These are phyloP conservation scores for Corythornis leucogaster DNA, from an alignment of 2,797 vertebrate genomes.

Conservation along the genomic window DNA sequence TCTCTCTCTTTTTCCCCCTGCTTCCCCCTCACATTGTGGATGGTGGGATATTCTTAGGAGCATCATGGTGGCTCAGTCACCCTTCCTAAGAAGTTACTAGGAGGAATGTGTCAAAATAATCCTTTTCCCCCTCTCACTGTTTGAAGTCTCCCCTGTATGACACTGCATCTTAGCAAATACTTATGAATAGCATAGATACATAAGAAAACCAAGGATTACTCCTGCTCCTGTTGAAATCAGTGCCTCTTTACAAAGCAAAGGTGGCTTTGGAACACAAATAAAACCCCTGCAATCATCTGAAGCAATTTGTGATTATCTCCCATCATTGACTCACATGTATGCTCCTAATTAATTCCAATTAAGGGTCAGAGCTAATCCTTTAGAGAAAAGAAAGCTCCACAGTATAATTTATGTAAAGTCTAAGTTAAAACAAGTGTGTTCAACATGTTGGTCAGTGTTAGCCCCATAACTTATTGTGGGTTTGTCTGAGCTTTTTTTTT, in stretches of 20 bases:
- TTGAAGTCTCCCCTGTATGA: not conserved
- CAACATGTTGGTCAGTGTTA: not conserved
- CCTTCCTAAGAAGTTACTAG: not conserved
- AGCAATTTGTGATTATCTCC: not conserved
- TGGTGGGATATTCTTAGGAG: not conserved
- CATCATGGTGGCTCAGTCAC: not conserved
- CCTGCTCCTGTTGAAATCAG: not conserved
- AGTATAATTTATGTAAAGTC: not conserved
- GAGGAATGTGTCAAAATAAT: not conserved
- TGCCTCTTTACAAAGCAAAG: not conserved
- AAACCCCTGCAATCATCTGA: not conserved
- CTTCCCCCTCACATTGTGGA: not conserved
- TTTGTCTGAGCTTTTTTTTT: not conserved
- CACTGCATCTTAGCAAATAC: not conserved
- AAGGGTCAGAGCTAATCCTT: not conserved
- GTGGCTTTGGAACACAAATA: not conserved
- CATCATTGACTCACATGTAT: not conserved
- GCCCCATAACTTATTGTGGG: not conserved
- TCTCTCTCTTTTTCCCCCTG: not conserved
- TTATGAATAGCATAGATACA: not conserved
- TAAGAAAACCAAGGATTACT: not conserved
- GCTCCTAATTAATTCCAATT: not conserved
- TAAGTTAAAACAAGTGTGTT: not conserved
- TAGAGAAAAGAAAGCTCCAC: not conserved
- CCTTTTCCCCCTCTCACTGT: not conserved